These are phyloP conservation scores for Drosophila longiperda DNA, from an alignment of 2,888 invertebrate species.

Conservation along the genomic window DNA sequence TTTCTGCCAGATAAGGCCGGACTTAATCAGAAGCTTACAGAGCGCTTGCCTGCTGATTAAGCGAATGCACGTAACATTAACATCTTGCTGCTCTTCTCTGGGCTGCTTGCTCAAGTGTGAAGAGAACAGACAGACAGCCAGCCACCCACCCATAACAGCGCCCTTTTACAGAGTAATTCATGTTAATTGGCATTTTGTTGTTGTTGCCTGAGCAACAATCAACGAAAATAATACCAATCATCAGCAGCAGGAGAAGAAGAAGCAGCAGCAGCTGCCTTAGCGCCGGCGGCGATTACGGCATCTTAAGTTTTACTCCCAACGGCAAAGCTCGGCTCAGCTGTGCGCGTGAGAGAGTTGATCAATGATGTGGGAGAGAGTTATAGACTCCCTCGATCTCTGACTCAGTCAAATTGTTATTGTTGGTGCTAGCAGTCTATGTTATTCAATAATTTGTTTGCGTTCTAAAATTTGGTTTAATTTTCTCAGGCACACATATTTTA, in stretches of 20 bases:
- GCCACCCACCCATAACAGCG: constrained; percentile 30
- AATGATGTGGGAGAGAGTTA: constrained; percentile 8
- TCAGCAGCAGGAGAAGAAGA: not conserved
- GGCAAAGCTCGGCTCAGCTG: constrained; percentile 48
- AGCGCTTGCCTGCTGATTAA: constrained; percentile 50
- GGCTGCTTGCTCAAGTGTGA: constrained; percentile 44
- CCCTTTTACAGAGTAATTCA: constrained; percentile 35
- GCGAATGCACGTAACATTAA: constrained; percentile 43
- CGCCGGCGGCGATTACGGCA: constrained; percentile 51
- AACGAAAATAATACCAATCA: constrained; percentile 23
- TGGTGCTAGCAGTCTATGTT: constrained; percentile 34
- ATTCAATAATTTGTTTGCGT: constrained; percentile 70
- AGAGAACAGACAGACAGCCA: constrained; percentile 17
- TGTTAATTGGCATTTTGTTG: constrained; percentile 56
- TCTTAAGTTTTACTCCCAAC: constrained; percentile 25
- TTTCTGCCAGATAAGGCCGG: constrained; percentile 37
- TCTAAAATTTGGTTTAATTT: constrained; percentile 68
- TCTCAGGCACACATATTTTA: constrained; percentile 44
- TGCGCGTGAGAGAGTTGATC: constrained; percentile 14
- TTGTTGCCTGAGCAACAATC: constrained; percentile 31
- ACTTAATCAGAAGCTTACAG: constrained; percentile 42
- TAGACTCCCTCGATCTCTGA: constrained; percentile 5
- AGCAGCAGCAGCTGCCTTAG: not conserved
- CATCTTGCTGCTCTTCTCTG: constrained; percentile 16
- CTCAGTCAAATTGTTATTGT: constrained; percentile 7